Percentiles rank a stretch among this genome's conserved stretches.
Conservation (phyloP, 23 tunicate species). For the Diplosoma virens region DNA sequence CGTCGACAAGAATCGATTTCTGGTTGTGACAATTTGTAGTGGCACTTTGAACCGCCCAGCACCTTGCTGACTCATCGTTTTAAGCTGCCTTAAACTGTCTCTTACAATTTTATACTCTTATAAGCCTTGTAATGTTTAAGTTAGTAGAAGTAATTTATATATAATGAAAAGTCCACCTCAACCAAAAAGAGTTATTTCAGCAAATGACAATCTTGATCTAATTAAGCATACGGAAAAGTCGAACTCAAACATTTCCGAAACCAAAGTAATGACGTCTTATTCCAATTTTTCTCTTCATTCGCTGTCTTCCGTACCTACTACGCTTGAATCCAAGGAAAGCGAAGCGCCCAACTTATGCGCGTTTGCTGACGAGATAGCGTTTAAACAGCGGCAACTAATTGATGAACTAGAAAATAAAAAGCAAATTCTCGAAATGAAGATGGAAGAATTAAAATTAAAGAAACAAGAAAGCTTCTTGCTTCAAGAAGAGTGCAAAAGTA, state of each 20-base stretch:
- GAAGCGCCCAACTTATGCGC: constrained; percentile 30
- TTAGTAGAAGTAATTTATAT: too few species aligned
- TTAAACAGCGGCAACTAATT: constrained; percentile 19
- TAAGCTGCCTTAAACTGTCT: too few species aligned
- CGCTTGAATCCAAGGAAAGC: background rate
- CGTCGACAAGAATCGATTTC: too few species aligned
- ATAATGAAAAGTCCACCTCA: constrained; percentile 30
- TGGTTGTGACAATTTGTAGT: too few species aligned
- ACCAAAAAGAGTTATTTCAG: constrained; percentile 8
- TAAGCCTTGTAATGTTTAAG: too few species aligned
- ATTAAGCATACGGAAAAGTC: too few species aligned
- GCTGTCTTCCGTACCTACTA: background rate
- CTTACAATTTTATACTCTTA: too few species aligned
- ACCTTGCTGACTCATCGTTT: too few species aligned
- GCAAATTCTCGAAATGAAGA: background rate
- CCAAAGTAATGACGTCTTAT: too few species aligned
- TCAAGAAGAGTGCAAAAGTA: background rate
- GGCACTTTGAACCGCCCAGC: too few species aligned
- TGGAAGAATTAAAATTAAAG: background rate
- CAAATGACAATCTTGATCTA: background rate
- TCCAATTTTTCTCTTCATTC: background rate
- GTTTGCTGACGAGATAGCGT: constrained; percentile 33
- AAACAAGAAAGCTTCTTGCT: background rate
- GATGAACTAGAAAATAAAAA: background rate
- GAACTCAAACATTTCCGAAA: too few species aligned